Percentiles rank a stretch among this genome's conserved stretches.
Evolutionary conservation across 2,113 vertebrate species (phyloP).

Genomic region (Bucco capensis): DNA sequence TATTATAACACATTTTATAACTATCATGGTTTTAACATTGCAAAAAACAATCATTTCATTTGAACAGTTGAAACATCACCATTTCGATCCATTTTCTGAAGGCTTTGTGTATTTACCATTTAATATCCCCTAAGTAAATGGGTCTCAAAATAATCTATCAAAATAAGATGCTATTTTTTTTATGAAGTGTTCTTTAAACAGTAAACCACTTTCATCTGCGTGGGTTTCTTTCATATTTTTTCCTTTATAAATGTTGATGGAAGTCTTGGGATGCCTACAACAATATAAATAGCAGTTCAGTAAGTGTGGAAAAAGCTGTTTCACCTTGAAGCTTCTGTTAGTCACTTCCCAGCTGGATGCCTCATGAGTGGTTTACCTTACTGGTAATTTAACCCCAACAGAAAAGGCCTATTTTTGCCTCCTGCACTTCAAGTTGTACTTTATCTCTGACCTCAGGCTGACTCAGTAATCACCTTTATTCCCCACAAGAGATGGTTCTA

Average conservation of each 20-base stretch:
- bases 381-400: neutral
- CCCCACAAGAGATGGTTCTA: neutral
- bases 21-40: neutral
- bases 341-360: neutral
- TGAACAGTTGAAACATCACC: neutral
- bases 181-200: neutral
- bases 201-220: neutral
- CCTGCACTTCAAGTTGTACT: neutral
- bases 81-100: neutral
- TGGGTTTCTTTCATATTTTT: neutral
- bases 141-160: neutral
- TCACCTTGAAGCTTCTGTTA: conserved; percentile 29
- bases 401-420: neutral
- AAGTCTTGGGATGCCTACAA: neutral
- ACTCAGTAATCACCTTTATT: neutral
- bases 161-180: too few species aligned
- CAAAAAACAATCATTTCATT: neutral
- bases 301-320: neutral
- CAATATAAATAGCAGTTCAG: neutral
- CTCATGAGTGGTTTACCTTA: neutral
- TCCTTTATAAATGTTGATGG: neutral
- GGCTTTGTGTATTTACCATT: neutral
- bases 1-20: neutral
- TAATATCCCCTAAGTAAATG: neutral
- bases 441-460: neutral